A percentile compares a stretch with the other conserved stretches of the same genome.
phyloP scores from a whole-genome alignment of 2,797 vertebrate genomes.

The Etheostoma nigrum region DNA sequence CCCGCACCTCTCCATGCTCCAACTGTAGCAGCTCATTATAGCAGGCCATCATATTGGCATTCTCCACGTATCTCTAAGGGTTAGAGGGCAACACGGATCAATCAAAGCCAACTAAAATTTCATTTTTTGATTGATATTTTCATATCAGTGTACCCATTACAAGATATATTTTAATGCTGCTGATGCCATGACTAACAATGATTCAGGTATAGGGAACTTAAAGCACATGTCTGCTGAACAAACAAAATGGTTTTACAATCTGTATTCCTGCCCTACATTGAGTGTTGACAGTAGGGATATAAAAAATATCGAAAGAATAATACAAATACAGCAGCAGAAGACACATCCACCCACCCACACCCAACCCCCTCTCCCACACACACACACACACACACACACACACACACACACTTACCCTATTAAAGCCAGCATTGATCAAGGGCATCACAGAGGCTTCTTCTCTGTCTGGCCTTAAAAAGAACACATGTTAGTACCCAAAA shows the following conservation, averaged over 20 bases:
- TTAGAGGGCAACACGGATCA: constrained; percentile 61
- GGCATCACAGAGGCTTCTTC: constrained; percentile 96
- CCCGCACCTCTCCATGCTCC: constrained; percentile 93
- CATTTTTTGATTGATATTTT: constrained; percentile 1
- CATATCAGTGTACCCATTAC: constrained; percentile 6
- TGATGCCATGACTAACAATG: neutral
- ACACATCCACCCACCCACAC: neutral
- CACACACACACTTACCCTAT: constrained; percentile 87
- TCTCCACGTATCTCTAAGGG: constrained; percentile 94
- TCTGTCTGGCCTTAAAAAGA: constrained; percentile 90
- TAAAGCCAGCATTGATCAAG: constrained; percentile 95
- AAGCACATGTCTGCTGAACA: constrained; percentile 27
- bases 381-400: constrained; percentile 1
- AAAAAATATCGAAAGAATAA: constrained; percentile 37
- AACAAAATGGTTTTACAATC: constrained; percentile 38
- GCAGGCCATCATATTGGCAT: constrained; percentile 95
- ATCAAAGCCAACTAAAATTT: constrained; percentile 28
- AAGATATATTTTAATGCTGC: neutral
- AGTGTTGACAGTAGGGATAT: constrained; percentile 41
- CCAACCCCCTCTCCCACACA: neutral
- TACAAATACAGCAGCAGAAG: constrained; percentile 19
- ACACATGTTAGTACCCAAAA: constrained; percentile 46
- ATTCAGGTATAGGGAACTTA: constrained; percentile 17
- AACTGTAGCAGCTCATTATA: constrained; percentile 98
- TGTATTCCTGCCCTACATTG: constrained; percentile 8